Evolutionary conservation across 2,888 invertebrate species (phyloP).

Genomic region (Monochamus alternatus): DNA sequence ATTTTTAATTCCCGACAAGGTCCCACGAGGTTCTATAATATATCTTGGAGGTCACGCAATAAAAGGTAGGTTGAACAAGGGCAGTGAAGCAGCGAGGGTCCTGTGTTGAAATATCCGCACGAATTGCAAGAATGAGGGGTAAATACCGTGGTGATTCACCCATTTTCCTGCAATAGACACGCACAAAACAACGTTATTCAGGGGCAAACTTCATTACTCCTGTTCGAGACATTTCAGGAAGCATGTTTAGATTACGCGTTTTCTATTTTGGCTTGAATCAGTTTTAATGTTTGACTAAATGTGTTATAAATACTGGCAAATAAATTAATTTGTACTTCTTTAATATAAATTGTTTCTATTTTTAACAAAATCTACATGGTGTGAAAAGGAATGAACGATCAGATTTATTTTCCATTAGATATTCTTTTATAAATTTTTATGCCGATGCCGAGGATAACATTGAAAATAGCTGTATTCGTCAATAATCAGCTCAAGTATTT

Average conservation of each 20-base stretch:
- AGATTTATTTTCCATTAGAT: too few relatives aligned
- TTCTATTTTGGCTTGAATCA: not conserved
- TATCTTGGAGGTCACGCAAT: conserved; percentile 58
- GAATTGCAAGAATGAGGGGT: conserved; percentile 60
- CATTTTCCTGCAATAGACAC: conserved; percentile 53
- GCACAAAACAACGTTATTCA: conserved; percentile 46
- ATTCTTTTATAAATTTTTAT: too few relatives aligned
- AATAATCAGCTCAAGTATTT: too few relatives aligned
- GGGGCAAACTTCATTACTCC: conserved; percentile 48
- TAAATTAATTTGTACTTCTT: too few relatives aligned
- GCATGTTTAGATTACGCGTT: not conserved
- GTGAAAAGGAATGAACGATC: too few relatives aligned
- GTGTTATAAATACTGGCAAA: too few relatives aligned
- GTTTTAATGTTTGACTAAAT: too few relatives aligned
- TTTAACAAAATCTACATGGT: too few relatives aligned
- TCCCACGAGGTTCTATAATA: conserved; percentile 41
- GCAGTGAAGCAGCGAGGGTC: conserved; percentile 57
- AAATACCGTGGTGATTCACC: conserved; percentile 59
- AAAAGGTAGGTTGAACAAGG: conserved; percentile 61
- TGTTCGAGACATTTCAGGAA: not conserved
- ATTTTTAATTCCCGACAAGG: conserved; percentile 37
- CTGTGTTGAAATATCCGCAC: conserved; percentile 58
- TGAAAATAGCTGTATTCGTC: too few relatives aligned
- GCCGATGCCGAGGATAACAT: too few relatives aligned
- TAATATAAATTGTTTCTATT: too few relatives aligned